Evolutionary conservation across 2,797 vertebrate species (phyloP), one percentile per base, ranked within the genome.

Genomic region (Argyrosomus regius): DNA sequence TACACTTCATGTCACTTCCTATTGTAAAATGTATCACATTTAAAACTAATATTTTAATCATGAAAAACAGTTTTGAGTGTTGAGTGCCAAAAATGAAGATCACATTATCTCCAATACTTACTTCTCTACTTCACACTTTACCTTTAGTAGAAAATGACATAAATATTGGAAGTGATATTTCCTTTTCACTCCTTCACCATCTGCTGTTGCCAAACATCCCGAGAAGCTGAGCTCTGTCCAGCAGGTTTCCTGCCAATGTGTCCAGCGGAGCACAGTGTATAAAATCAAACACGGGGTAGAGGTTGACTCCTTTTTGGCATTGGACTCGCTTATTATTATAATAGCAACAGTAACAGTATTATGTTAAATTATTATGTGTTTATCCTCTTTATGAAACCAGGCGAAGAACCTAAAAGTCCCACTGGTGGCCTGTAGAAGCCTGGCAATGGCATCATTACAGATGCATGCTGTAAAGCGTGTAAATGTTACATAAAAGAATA

Each of bases 121-220:
- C 20, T 8, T 28, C 14, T 20, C 9, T 10, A 31, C 18, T 12
- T 35, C 18, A 46, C 46, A n/a, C 41, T 28, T 24, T 10, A 43
- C 7, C 18, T 56, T 59, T 1, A 13, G 8, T 12, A 13, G 20
- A 31, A 49, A 28, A 45, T 49, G n/a, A 13, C 11, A 16, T 3
- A 50, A 61, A 64, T 53, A 46, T 31, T 63, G 16, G 16, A 59
- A 4, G 1, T n/a, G 12, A 45, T 59, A 35, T 52, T 62, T 81
- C 17, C 24, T 77, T 64, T 69, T 50, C 12, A 14, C 10, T 13
- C 11, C n/a, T 41, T 59, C 7, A 49, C 18, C 22, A 24, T 57
- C 46, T 69, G 64, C n/a, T 46, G 10, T n/a, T 58, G 3, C 16
- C n/a, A 22, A 18, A 58, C 35, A 62, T 20, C 16, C 24, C 57